Conservation (phyloP, 2,888 invertebrate genomes). For the Nymphalis polychloros region DNA sequence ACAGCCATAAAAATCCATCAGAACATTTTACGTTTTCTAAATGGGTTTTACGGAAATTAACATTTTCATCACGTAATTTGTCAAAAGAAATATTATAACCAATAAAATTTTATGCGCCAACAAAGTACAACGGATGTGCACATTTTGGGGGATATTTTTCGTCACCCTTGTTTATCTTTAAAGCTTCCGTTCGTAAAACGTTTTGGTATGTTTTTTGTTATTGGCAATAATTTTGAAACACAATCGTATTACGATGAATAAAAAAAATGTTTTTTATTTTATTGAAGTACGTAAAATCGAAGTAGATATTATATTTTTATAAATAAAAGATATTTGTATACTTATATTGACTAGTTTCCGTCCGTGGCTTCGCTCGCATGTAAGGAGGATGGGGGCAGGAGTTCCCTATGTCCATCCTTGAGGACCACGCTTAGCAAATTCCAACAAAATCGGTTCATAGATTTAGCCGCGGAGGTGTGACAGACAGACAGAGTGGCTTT, state of each 20-base stretch:
- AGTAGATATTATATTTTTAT: too few relatives aligned
- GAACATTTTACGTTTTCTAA: background rate
- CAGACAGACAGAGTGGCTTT: too few relatives aligned
- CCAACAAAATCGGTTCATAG: too few relatives aligned
- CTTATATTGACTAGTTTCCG: too few relatives aligned
- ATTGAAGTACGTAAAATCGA: too few relatives aligned
- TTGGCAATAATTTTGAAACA: background rate
- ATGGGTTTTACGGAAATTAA: constrained; percentile 4
- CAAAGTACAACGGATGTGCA: constrained; percentile 14
- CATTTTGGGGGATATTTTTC: constrained; percentile 7
- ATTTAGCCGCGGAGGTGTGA: too few relatives aligned
- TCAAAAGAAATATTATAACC: constrained; percentile 10
- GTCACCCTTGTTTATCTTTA: constrained; percentile 3
- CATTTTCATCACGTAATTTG: constrained; percentile 16
- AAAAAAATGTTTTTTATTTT: too few relatives aligned
- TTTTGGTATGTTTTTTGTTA: background rate
- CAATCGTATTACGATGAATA: background rate
- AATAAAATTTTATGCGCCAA: constrained; percentile 18
- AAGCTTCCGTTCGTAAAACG: constrained; percentile 3
- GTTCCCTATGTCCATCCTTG: too few relatives aligned
- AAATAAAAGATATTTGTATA: too few relatives aligned
- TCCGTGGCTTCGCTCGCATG: too few relatives aligned
- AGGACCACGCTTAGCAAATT: too few relatives aligned
- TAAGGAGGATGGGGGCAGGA: too few relatives aligned
- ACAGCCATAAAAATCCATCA: background rate